phyloP scores from a whole-genome alignment of 1,140 invertebrate species.

The Achatina immaculata region DNA sequence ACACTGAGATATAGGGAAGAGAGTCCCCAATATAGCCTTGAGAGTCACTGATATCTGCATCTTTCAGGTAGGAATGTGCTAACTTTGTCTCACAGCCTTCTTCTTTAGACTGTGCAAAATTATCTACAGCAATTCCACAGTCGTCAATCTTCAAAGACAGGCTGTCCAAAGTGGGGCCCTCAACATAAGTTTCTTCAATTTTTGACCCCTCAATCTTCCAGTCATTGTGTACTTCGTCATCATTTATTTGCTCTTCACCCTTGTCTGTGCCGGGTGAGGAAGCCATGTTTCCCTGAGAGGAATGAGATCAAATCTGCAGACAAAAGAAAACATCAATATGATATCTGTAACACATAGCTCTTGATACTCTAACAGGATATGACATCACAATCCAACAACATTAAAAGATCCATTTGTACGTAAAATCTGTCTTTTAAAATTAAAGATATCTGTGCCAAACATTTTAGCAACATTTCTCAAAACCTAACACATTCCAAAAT shows the following conservation, averaged over 20 bases:
- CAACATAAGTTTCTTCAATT: background rate
- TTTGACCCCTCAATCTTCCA: background rate
- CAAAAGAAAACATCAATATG: too few relatives aligned
- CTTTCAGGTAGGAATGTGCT: background rate
- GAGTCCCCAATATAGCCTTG: too few relatives aligned
- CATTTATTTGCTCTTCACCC: background rate
- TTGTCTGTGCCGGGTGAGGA: constrained; percentile 1
- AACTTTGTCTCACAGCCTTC: background rate
- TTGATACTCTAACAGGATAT: too few relatives aligned
- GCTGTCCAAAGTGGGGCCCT: background rate
- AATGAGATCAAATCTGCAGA: background rate
- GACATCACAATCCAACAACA: too few relatives aligned
- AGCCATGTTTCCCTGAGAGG: background rate
- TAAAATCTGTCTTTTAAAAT: too few relatives aligned
- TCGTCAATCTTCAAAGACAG: constrained; percentile 66
- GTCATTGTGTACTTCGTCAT: constrained; percentile 34
- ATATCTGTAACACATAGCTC: too few relatives aligned
- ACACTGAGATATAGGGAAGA: too few relatives aligned
- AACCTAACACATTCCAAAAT: too few relatives aligned
- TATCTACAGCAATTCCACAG: constrained; percentile 67
- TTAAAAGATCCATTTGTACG: too few relatives aligned
- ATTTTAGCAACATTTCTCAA: too few relatives aligned
- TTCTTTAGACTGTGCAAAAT: constrained; percentile 44
- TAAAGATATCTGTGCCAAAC: too few relatives aligned
- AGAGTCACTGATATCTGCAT: background rate